Evolutionary conservation across 2,888 invertebrate species (phyloP).

Genomic region (Lasioglossum oenotherae): DNA sequence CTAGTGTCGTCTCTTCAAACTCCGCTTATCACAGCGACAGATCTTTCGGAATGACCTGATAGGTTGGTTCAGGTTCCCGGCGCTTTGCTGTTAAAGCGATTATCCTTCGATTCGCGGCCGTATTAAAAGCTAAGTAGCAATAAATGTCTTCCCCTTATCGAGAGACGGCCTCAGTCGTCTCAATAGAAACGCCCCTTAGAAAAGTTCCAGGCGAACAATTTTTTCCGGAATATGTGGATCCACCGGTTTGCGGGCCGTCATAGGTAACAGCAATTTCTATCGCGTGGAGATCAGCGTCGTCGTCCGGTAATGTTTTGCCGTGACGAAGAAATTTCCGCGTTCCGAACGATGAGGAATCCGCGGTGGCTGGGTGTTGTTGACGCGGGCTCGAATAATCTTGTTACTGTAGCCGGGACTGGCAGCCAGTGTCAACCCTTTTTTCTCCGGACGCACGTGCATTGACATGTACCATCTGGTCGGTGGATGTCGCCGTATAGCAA

Average conservation of each 20-base stretch:
- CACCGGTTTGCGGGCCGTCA: not conserved
- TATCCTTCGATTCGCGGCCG: not conserved
- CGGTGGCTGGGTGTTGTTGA: slow-evolving; percentile 34
- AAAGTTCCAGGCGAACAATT: not conserved
- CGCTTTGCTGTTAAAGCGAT: not conserved
- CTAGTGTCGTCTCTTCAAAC: not conserved
- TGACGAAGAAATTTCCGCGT: slow-evolving; percentile 56
- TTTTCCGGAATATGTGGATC: not conserved
- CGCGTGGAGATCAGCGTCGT: slow-evolving; percentile 4
- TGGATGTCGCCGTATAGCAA: slow-evolving; percentile 63
- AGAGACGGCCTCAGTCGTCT: not conserved
- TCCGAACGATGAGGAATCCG: slow-evolving; percentile 36
- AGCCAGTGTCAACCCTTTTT: slow-evolving; percentile 52
- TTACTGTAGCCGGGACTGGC: slow-evolving; percentile 51
- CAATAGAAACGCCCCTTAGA: not conserved
- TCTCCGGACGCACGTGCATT: slow-evolving; percentile 63
- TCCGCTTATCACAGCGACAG: not conserved
- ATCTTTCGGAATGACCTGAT: not conserved
- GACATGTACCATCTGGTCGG: slow-evolving; percentile 68
- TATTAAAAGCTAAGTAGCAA: not conserved
- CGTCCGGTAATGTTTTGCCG: slow-evolving; percentile 37
- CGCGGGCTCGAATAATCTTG: slow-evolving; percentile 58
- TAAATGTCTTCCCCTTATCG: not conserved
- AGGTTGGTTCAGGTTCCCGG: not conserved
- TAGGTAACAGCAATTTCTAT: slow-evolving; percentile 28